Percentiles rank a stretch among this genome's conserved stretches.
phyloP scores from a whole-genome alignment of 2,113 vertebrate species.

The Alethe diademata region DNA sequence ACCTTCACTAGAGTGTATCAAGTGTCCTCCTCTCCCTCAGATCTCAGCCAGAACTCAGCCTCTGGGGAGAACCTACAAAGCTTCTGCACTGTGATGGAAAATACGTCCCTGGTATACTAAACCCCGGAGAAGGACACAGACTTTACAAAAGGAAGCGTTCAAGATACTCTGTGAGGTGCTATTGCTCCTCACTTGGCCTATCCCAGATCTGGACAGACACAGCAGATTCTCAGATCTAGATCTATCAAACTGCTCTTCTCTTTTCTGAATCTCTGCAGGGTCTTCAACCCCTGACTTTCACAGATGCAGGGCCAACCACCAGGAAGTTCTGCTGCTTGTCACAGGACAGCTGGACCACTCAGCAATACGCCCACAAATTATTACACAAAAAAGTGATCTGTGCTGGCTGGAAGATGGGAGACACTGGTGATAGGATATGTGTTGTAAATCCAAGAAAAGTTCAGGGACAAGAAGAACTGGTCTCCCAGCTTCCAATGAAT shows the following conservation, averaged over 20 bases:
- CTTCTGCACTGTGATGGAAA: background rate
- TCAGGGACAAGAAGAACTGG: background rate
- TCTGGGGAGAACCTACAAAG: background rate
- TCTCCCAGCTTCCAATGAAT: background rate
- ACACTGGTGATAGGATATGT: fast-evolving
- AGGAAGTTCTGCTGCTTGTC: background rate
- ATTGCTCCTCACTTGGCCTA: background rate
- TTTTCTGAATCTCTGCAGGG: background rate
- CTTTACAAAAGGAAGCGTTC: background rate
- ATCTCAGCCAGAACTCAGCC: background rate
- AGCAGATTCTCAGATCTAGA: background rate
- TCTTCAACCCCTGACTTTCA: background rate
- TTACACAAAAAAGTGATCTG: background rate
- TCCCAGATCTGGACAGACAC: background rate
- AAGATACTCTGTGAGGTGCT: background rate
- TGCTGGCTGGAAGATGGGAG: background rate
- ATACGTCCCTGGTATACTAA: fast-evolving
- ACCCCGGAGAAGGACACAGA: background rate
- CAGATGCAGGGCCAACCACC: background rate
- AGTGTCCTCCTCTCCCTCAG: background rate
- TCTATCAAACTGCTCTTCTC: background rate
- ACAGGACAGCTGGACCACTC: background rate
- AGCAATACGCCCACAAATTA: background rate
- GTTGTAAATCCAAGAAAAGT: background rate
- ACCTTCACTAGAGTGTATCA: background rate